These are phyloP conservation scores for Uria lomvia DNA, from an alignment of 2,113 vertebrate species.

Conservation along the genomic window DNA sequence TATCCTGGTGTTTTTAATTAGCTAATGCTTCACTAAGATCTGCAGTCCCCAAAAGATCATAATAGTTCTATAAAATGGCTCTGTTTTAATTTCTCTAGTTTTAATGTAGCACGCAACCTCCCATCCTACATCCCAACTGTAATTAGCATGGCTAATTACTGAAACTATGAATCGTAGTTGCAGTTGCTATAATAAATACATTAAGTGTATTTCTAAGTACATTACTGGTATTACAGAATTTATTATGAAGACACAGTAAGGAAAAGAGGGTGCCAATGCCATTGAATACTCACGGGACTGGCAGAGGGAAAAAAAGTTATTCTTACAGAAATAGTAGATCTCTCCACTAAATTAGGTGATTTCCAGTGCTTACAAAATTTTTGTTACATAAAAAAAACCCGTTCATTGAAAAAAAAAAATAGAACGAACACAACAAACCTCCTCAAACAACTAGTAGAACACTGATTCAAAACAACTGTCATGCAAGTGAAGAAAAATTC, in stretches of 20 bases:
- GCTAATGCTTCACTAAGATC: slow-evolving; percentile 55
- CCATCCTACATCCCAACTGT: slow-evolving; percentile 52
- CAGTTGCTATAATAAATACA: slow-evolving; percentile 38
- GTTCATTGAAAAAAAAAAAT: background rate
- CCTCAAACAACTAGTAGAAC: background rate
- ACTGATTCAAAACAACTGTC: background rate
- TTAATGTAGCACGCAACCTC: slow-evolving; percentile 51
- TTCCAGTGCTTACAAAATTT: background rate
- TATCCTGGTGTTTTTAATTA: slow-evolving; percentile 69
- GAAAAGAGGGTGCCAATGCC: background rate
- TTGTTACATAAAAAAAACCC: background rate
- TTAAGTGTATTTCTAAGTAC: slow-evolving; percentile 11
- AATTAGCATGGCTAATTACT: slow-evolving; percentile 69
- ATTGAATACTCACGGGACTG: background rate
- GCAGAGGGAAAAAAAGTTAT: background rate
- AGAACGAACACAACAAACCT: background rate
- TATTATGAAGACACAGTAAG: background rate
- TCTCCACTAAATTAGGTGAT: background rate
- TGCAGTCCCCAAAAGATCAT: slow-evolving; percentile 51
- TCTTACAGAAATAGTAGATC: background rate
- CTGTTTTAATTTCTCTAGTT: slow-evolving; percentile 69
- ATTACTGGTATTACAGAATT: slow-evolving; percentile 40
- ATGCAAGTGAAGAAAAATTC: background rate
- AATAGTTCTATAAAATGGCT: slow-evolving; percentile 49
- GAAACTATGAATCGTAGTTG: slow-evolving; percentile 30